Evolutionary conservation across 2,113 vertebrate genomes (phyloP).

Genomic region (Pedetes capensis): DNA sequence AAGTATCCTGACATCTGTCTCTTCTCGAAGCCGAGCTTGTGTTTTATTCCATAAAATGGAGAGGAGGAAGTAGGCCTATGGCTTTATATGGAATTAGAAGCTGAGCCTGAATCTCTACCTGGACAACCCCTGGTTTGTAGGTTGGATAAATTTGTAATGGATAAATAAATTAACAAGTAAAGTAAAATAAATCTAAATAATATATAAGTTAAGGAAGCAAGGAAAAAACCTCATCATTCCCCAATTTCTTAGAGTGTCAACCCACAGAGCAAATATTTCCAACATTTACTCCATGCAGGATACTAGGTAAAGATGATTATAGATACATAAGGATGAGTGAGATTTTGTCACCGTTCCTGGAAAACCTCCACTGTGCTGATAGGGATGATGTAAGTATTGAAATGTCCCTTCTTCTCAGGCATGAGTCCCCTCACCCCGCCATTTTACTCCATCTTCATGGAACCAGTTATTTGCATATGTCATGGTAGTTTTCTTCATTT

Average conservation of each 20-base stretch:
- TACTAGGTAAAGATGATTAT: neutral
- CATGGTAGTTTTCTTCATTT: too few relatives aligned
- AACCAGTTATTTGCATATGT: neutral
- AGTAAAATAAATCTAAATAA: neutral
- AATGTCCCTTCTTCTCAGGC: accelerated
- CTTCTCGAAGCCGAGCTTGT: neutral
- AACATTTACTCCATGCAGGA: too few relatives aligned
- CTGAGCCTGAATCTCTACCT: neutral
- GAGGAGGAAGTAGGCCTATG: neutral
- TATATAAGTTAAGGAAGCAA: neutral
- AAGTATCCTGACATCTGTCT: neutral
- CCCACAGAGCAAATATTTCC: neutral
- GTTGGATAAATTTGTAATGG: neutral
- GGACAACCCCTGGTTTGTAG: too few relatives aligned
- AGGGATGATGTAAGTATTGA: neutral
- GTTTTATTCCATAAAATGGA: neutral
- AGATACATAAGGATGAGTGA: neutral
- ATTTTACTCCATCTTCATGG: neutral
- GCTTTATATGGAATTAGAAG: neutral
- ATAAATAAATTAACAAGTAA: neutral
- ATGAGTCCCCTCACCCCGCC: too few relatives aligned
- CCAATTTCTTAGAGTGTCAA: neutral
- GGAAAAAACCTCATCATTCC: neutral
- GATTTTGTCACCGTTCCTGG: neutral
- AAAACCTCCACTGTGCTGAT: neutral